These are phyloP conservation scores for Otus scops DNA, from an alignment of 2,797 vertebrate species.

Conservation along the genomic window DNA sequence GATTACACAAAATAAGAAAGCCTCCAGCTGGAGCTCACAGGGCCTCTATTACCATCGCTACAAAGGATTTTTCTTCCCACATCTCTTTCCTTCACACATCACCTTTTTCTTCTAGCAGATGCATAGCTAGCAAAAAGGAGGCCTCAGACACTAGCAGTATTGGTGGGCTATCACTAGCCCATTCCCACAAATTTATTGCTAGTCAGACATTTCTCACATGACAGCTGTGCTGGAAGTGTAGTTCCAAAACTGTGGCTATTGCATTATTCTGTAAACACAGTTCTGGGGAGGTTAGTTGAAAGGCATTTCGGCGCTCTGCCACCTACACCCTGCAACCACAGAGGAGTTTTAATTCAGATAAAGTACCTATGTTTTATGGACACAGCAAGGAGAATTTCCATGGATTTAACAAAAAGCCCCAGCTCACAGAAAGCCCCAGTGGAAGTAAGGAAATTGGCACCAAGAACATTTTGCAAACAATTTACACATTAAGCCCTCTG, in stretches of 20 bases:
- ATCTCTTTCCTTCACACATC: neutral
- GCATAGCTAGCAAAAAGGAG: neutral
- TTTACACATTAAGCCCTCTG: neutral
- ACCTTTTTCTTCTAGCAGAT: neutral
- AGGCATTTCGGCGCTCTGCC: neutral
- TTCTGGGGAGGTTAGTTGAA: neutral
- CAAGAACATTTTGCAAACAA: neutral
- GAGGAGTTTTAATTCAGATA: constrained; percentile 22
- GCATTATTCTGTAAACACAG: neutral
- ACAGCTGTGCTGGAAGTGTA: neutral
- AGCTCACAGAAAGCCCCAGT: neutral
- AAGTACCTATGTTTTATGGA: constrained; percentile 5
- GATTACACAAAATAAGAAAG: neutral
- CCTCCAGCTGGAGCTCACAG: neutral
- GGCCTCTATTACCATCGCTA: neutral
- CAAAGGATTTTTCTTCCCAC: neutral
- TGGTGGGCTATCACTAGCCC: neutral
- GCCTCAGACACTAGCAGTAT: neutral
- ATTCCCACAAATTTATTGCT: neutral
- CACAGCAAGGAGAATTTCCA: constrained; percentile 28
- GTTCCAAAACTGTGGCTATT: neutral
- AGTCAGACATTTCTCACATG: neutral
- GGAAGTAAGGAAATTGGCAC: neutral
- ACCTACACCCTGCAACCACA: neutral
- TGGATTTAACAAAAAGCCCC: constrained; percentile 5